Evolutionary conservation across 2,797 vertebrate species (phyloP), one percentile per base, ranked within the genome.

Genomic region (Xenopus petersii): DNA sequence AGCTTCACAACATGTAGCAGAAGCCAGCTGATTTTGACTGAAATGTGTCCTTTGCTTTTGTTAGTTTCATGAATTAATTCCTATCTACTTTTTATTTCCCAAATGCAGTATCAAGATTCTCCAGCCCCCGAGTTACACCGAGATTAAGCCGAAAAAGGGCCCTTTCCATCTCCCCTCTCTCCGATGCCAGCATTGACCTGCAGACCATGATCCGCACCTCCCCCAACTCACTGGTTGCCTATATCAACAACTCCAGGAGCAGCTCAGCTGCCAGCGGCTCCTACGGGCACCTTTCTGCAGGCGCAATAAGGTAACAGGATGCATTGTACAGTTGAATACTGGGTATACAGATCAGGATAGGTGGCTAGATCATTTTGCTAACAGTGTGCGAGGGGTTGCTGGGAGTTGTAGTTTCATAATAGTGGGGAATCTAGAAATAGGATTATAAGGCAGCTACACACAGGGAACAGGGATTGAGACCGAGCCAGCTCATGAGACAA

Each of bases 171-270:
- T 98, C 96, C 0, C 95, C 97, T 0, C 90, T 97, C 75, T 98
- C 95, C 0, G 97, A 99, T 8, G 93, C 94, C 89, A 95, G 94
- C 91, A 94, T 99, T 49, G 96, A 99, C 88, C 92, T 99, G 16
- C 96, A 98, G 88, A 95, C 96, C 0, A 98, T 98, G 96, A 97
- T 99, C 87, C 92, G 96, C 80, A 95, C 96, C 6, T 97, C 97
- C 0, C 97, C 96, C 71, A 98, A 95, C 88, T 98, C 97, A 0
- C 89, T 99, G 51, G 95, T 98, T 81, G 96, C 97, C 0, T 98
- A 97, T 82, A 98, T 99, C 89, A 98, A 98, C 91, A 98, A 95
- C 85, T 97, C 97, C 0, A 90, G 96, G 12, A 95, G 94, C 89
- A 96, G 95, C 84, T 98, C 96, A 0, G 94, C 95, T 0, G 93